Conservation (phyloP, 2,113 vertebrate species). For the Colius striatus region DNA sequence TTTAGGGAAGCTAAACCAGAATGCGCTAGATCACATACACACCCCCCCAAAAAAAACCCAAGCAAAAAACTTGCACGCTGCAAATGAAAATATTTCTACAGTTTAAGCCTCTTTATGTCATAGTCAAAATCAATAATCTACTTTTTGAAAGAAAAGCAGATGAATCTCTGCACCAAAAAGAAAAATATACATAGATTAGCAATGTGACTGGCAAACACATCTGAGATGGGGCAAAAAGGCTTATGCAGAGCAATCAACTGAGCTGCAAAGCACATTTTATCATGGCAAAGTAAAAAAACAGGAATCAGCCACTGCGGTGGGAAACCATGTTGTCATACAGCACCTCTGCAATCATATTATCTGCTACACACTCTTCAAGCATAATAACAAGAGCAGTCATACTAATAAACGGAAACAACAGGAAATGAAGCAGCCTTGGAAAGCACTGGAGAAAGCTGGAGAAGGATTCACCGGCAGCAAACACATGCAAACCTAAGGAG, state of each 20-base stretch:
- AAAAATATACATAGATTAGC: slow-evolving; percentile 80
- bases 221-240: slow-evolving; percentile 78
- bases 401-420: slow-evolving; percentile 52
- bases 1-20: slow-evolving; percentile 72
- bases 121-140: slow-evolving; percentile 59
- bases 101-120: slow-evolving; percentile 66
- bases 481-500: slow-evolving; percentile 86
- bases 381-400: slow-evolving; percentile 67
- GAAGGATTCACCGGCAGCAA: slow-evolving; percentile 50
- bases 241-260: slow-evolving; percentile 77
- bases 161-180: slow-evolving; percentile 75
- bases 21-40: slow-evolving; percentile 70
- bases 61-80: slow-evolving; percentile 48
- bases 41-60: background rate
- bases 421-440: slow-evolving; percentile 66
- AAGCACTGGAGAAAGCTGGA: slow-evolving; percentile 69
- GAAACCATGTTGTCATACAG: slow-evolving; percentile 77
- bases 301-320: slow-evolving; percentile 61
- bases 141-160: slow-evolving; percentile 77
- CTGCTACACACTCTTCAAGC: slow-evolving; percentile 63
- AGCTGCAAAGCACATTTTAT: slow-evolving; percentile 80
- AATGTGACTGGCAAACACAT: slow-evolving; percentile 91
- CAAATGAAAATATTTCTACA: slow-evolving; percentile 71
- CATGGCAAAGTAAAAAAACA: slow-evolving; percentile 75
- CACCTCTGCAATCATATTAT: slow-evolving; percentile 38